Evolutionary conservation across 2,888 invertebrate species (phyloP).

Genomic region (Operophtera brumata): DNA sequence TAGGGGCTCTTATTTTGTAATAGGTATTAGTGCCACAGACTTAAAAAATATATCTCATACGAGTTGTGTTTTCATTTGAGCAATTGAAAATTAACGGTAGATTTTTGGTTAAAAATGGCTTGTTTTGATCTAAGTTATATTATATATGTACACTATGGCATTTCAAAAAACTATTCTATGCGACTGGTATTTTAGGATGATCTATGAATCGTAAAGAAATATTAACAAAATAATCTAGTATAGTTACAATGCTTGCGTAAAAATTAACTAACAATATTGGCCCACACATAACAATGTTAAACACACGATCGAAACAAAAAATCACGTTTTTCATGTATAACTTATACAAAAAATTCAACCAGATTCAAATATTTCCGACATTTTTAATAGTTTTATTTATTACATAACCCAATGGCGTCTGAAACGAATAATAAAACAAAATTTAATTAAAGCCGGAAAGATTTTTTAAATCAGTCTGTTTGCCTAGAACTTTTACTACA

Average conservation of each 20-base stretch:
- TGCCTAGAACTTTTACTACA: constrained; percentile 40
- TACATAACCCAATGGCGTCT: constrained; percentile 3
- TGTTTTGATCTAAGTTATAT: constrained; percentile 35
- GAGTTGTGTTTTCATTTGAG: constrained; percentile 15
- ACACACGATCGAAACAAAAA: constrained; percentile 28
- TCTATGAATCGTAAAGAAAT: constrained; percentile 11
- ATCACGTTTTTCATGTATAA: constrained; percentile 12
- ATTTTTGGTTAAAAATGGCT: constrained; percentile 55
- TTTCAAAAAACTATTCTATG: constrained; percentile 23
- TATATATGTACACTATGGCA: constrained; percentile 36
- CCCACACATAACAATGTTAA: constrained; percentile 34
- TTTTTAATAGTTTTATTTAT: constrained; percentile 1
- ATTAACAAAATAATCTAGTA: constrained; percentile 12
- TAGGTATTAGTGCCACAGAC: constrained; percentile 2
- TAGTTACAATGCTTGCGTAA: constrained; percentile 29
- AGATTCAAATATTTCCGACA: constrained; percentile 22
- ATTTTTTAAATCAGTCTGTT: constrained; percentile 45
- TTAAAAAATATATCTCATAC: constrained; percentile 10
- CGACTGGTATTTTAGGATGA: constrained; percentile 18
- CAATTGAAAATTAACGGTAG: constrained; percentile 42
- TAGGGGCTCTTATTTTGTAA: background rate
- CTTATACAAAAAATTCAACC: constrained; percentile 7
- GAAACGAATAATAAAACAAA: constrained; percentile 1
- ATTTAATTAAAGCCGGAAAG: constrained; percentile 31
- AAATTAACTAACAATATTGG: constrained; percentile 37